Percentiles rank a stretch among this genome's conserved stretches.
phyloP scores from a whole-genome alignment of 1,140 invertebrate species.

The Potamilus streckersoni region DNA sequence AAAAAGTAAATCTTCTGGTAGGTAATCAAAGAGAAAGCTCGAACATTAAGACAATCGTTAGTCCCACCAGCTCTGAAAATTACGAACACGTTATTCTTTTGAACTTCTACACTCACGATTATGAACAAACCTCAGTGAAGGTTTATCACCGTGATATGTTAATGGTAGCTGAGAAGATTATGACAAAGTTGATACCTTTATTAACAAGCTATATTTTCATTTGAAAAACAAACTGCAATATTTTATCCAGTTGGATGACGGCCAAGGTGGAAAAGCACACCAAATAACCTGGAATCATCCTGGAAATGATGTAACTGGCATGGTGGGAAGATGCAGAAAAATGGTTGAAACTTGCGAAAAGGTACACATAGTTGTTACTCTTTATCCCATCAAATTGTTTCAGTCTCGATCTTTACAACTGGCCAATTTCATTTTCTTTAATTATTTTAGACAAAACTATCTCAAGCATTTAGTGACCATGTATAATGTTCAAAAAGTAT shows the following conservation, averaged over 20 bases:
- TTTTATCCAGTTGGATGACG: conserved; percentile 27
- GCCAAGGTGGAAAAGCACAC: conserved; percentile 23
- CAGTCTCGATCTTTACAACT: background rate
- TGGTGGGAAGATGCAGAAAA: conserved; percentile 45
- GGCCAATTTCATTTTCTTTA: background rate
- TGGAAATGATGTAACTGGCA: conserved; percentile 51
- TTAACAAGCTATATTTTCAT: too few relatives aligned
- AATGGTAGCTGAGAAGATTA: too few relatives aligned
- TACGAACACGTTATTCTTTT: too few relatives aligned
- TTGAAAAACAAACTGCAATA: background rate
- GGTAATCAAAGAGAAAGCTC: too few relatives aligned
- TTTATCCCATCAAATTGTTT: background rate
- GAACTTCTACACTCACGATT: too few relatives aligned
- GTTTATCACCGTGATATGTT: too few relatives aligned
- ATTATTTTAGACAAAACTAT: background rate
- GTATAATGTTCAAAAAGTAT: background rate
- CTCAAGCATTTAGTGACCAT: background rate
- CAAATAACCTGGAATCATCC: conserved; percentile 45
- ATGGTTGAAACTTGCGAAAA: conserved; percentile 44
- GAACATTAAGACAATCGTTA: too few relatives aligned
- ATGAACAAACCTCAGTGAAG: too few relatives aligned
- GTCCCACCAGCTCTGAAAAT: too few relatives aligned
- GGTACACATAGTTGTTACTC: conserved; percentile 11
- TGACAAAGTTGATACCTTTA: too few relatives aligned
- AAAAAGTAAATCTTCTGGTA: too few relatives aligned